These are phyloP conservation scores for Zhuqinia jingwanae DNA, from an alignment of 2,888 invertebrate species.

Conservation along the genomic window DNA sequence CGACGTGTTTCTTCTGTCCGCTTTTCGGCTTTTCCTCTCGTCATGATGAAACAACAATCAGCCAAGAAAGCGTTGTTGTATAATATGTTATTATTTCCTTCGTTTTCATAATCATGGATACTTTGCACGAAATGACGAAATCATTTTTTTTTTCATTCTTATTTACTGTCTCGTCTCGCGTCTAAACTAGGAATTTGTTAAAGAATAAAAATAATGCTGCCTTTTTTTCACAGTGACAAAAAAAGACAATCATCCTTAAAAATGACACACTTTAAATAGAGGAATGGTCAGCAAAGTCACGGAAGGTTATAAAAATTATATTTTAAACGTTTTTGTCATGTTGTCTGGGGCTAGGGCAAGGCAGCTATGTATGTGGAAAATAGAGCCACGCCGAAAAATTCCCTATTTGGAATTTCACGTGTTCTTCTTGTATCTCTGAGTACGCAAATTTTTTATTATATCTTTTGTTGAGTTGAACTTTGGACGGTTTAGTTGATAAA, in stretches of 20 bases:
- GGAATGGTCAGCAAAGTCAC: constrained; percentile 29
- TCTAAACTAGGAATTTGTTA: not conserved
- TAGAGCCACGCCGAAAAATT: constrained; percentile 2
- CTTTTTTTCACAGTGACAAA: not conserved
- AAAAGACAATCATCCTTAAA: constrained; percentile 1
- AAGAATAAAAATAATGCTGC: not conserved
- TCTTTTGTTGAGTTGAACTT: not conserved
- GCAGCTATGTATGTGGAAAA: not conserved
- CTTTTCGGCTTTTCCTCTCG: constrained; percentile 59
- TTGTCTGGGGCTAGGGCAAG: not conserved
- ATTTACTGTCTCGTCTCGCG: not conserved
- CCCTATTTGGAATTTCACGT: constrained; percentile 45
- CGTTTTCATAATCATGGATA: constrained; percentile 37
- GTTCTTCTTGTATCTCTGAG: not conserved
- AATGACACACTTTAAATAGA: not conserved
- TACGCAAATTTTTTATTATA: constrained; percentile 41
- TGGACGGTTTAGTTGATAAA: not conserved
- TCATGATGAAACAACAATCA: not conserved
- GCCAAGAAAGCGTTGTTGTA: not conserved
- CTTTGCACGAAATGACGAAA: constrained; percentile 59
- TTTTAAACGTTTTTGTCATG: constrained; percentile 11
- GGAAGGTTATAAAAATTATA: constrained; percentile 56
- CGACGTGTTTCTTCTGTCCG: constrained; percentile 42
- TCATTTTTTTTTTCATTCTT: not conserved
- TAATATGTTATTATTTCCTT: not conserved